Percentiles rank a stretch among this genome's conserved stretches.
Evolutionary conservation across 2,797 vertebrate species (phyloP).

Genomic region (Pipistrellus nathusii): DNA sequence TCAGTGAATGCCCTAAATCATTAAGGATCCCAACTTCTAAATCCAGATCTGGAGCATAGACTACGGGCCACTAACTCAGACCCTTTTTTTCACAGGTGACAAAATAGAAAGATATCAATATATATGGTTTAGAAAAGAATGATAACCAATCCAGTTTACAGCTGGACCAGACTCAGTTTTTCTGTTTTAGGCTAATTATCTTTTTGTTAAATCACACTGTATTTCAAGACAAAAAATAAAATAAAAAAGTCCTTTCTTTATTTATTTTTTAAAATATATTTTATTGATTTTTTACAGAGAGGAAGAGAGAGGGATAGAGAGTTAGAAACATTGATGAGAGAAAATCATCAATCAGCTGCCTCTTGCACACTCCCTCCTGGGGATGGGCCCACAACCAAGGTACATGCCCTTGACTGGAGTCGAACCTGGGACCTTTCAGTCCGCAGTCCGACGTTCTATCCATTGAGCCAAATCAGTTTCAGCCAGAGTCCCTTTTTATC

Average conservation of each 20-base stretch:
- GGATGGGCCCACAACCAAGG: too few species aligned
- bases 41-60: background rate
- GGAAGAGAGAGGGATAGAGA: too few species aligned
- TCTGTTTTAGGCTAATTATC: background rate
- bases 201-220: background rate
- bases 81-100: background rate
- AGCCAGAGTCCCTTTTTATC: background rate
- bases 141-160: background rate
- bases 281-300: too few species aligned
- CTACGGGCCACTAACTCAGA: background rate
- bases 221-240: background rate
- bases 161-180: background rate
- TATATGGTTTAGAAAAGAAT: background rate
- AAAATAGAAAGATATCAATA: background rate
- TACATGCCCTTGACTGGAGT: too few species aligned
- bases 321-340: too few species aligned
- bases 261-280: background rate
- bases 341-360: too few species aligned
- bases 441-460: too few species aligned
- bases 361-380: too few species aligned
- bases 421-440: too few species aligned
- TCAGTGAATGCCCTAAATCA: background rate
- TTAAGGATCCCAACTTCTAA: background rate
- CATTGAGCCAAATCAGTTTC: too few species aligned
- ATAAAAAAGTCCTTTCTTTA: background rate